phyloP scores from a whole-genome alignment of 53 echinoderm and acorn worm species.

The Echinometra lucunter region DNA sequence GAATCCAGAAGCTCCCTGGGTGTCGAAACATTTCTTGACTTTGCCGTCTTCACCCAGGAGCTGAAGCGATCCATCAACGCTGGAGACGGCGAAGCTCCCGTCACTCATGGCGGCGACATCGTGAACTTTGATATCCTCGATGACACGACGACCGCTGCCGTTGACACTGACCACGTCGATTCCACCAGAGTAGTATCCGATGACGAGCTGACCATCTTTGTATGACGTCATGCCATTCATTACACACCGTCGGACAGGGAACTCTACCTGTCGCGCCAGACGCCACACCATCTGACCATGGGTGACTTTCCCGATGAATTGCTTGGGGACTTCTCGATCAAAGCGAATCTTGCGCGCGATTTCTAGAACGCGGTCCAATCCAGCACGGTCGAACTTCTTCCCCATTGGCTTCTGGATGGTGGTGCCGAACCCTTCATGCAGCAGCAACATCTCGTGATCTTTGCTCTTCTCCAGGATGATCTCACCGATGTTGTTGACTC shows the following conservation, averaged over 20 bases:
- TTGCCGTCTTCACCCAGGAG: slow-evolving; percentile 51
- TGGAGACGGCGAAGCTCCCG: slow-evolving; percentile 56
- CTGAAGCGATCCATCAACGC: slow-evolving; percentile 59
- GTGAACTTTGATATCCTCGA: slow-evolving; percentile 62
- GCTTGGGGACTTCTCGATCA: slow-evolving; percentile 53
- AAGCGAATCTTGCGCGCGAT: slow-evolving; percentile 61
- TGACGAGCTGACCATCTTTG: slow-evolving; percentile 63
- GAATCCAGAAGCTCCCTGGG: slow-evolving; percentile 59
- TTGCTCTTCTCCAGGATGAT: slow-evolving; percentile 68
- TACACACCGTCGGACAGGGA: slow-evolving; percentile 56
- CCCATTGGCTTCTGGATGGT: slow-evolving; percentile 55
- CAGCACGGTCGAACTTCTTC: slow-evolving; percentile 61
- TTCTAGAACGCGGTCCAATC: slow-evolving; percentile 60
- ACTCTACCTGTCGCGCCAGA: slow-evolving; percentile 58
- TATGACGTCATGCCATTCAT: slow-evolving; percentile 61
- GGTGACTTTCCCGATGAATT: slow-evolving; percentile 56
- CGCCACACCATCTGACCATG: slow-evolving; percentile 60
- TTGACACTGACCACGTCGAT: slow-evolving; percentile 66
- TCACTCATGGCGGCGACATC: slow-evolving; percentile 56
- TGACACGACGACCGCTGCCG: slow-evolving; percentile 62
- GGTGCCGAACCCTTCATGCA: slow-evolving; percentile 60
- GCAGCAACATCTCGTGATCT: slow-evolving; percentile 63
- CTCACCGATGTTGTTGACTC: slow-evolving; percentile 66
- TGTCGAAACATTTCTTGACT: slow-evolving; percentile 48
- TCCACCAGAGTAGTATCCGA: slow-evolving; percentile 65